Base-by-base conservation (phyloP, 2,113 vertebrate genomes). In the Zapornia atra region DNA sequence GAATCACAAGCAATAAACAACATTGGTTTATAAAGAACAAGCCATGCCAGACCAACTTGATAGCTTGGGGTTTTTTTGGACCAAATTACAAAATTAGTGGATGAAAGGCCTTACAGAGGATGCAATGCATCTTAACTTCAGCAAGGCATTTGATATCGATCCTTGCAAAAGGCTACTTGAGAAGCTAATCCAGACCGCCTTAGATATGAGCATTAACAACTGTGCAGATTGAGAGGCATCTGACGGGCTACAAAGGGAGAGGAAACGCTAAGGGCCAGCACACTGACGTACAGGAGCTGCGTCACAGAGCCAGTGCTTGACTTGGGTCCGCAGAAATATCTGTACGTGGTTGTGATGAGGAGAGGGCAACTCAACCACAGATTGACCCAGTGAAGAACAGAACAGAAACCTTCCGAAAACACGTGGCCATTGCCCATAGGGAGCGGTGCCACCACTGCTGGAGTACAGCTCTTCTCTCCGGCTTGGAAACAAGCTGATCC, bases 71-170 rank as follows among this genome's bases (percentile, higher is more conserved):
- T 38, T 78, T 42, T 78, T 79, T 91, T 61, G 3, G 40, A 84
- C 93, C 71, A 92, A 60, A 76, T 94, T 92, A 81, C 42, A 64
- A 87, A 97, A 97, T 94, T 82, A 86, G 86, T 31, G 51, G 92
- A 94, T 96, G 91, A 91, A 92, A 93, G 84, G 78, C 46, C 84
- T 89, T 83, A 20, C 31, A 82, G 92, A 86, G 92, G 82, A 84
- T 76, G 26, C 56, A 77, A 83, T 36, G 60, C 26, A 64, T 87
- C 54, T 54, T 69, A 77, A 70, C 64, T 84, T 91, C 84, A 78
- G 69, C 77, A 60, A 63, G 91, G 81, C 48, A 26, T 90, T 96
- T 94, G 90, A 76, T 92, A 93, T 83, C 88, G 96, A 96, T 95
- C 76, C 82, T 94, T 4, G 3, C 66, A 94, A 96, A 96, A 94